Percentiles rank a stretch among this genome's conserved stretches.
Evolutionary conservation across 1,140 invertebrate species (phyloP).

Genomic region (Papilio aristodemus): DNA sequence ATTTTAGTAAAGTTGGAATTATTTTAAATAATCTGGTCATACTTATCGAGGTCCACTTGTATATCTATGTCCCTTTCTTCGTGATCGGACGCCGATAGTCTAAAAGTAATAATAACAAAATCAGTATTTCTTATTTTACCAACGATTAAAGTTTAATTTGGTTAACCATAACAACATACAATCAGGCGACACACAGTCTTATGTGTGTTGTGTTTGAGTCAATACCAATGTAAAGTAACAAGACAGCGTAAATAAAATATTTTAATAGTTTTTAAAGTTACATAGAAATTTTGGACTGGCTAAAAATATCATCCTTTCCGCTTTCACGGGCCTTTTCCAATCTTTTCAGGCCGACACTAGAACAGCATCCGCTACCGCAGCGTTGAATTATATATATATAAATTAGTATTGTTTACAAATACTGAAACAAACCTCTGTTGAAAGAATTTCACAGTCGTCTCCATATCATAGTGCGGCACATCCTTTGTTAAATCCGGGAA

Average conservation of each 20-base stretch:
- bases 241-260: not conserved
- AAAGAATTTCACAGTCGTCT: conserved; percentile 87
- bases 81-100: conserved; percentile 52
- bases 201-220: no score
- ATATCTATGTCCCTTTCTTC: conserved; percentile 60
- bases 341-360: no score
- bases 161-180: no score
- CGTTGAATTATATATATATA: no score
- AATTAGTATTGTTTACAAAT: no score
- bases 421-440: conserved; percentile 79
- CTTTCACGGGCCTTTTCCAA: no score
- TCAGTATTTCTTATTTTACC: not conserved
- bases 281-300: no score
- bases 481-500: conserved; percentile 69
- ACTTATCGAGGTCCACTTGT: conserved; percentile 72
- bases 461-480: conserved; percentile 83
- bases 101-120: conserved; percentile 45
- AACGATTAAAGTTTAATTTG: no score
- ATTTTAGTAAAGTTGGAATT: not conserved
- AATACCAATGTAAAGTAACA: no score
- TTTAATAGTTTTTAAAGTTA: not conserved
- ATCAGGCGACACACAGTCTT: no score
- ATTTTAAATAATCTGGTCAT: conserved; percentile 35
- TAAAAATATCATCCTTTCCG: no score
- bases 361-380: no score